These are phyloP conservation scores for Chloropsis hardwickii DNA, from an alignment of 2,113 vertebrate species.

Conservation along the genomic window DNA sequence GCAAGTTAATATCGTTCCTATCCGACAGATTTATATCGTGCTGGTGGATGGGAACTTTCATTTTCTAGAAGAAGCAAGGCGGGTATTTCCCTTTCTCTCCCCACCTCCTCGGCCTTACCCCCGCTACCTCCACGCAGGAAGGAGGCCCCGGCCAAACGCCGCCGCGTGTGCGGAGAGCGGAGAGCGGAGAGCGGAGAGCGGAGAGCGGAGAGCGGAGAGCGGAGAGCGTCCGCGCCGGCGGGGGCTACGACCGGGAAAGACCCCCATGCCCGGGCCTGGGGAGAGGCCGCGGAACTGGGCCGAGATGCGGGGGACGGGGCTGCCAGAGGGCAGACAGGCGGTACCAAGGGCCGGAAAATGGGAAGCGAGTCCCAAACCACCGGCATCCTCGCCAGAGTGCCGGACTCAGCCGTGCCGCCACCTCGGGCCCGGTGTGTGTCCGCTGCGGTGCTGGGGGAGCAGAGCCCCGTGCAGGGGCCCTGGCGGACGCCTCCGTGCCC, in stretches of 20 bases:
- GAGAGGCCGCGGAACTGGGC: neutral
- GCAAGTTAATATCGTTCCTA: conserved; percentile 52
- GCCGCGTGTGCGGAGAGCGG: rapidly evolving
- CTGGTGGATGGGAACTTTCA: neutral
- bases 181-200: rapidly evolving
- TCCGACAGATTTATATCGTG: conserved; percentile 62
- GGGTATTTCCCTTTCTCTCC: neutral
- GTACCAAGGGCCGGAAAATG: neutral
- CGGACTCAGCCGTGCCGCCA: no score
- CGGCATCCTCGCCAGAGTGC: neutral
- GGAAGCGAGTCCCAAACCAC: neutral
- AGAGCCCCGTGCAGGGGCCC: no score
- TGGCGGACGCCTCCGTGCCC: neutral
- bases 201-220: rapidly evolving
- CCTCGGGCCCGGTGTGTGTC: neutral
- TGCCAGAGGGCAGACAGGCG: neutral
- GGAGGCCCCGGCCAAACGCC: no score
- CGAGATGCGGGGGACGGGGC: rapidly evolving
- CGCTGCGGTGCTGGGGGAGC: neutral
- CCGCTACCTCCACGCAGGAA: neutral
- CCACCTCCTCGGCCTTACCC: neutral
- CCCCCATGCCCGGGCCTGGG: no score
- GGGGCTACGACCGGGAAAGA: neutral
- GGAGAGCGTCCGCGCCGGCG: rapidly evolving
- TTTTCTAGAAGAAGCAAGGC: neutral